Evolutionary conservation across 2,797 vertebrate species (phyloP).

Genomic region (Tympanoctomys barrerae): DNA sequence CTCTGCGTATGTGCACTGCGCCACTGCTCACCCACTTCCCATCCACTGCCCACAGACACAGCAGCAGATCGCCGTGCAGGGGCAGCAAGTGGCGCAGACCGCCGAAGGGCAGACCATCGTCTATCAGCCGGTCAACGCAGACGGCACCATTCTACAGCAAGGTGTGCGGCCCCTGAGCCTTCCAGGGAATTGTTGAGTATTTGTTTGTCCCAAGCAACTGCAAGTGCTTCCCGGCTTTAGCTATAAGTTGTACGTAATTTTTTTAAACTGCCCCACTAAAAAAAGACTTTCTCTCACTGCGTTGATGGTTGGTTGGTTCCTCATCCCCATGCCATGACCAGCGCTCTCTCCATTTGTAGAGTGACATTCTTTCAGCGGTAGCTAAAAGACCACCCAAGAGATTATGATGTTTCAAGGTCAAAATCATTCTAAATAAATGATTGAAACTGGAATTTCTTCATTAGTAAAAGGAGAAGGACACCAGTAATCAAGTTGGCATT

Average conservation of each 20-base stretch:
- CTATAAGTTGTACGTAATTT: background rate
- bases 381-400: background rate
- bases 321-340: background rate
- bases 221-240: background rate
- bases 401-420: background rate
- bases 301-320: background rate
- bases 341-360: background rate
- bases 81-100: slow-evolving; percentile 98
- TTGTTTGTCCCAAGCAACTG: background rate
- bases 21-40: slow-evolving; percentile 61
- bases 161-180: slow-evolving; percentile 86
- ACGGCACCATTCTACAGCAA: slow-evolving; percentile 98
- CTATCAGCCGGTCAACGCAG: slow-evolving; percentile 99
- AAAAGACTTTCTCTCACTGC: background rate
- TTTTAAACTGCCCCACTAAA: background rate
- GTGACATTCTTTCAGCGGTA: background rate
- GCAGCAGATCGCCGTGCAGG: slow-evolving; percentile 97
- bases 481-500: background rate
- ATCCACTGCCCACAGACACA: slow-evolving; percentile 91
- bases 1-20: slow-evolving; percentile 39
- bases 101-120: slow-evolving; percentile 99
- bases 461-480: background rate
- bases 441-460: background rate
- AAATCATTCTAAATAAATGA: slow-evolving; percentile 46
- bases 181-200: background rate